Evolutionary conservation across 2,888 invertebrate genomes (phyloP).

Genomic region (Agrochola litura): DNA sequence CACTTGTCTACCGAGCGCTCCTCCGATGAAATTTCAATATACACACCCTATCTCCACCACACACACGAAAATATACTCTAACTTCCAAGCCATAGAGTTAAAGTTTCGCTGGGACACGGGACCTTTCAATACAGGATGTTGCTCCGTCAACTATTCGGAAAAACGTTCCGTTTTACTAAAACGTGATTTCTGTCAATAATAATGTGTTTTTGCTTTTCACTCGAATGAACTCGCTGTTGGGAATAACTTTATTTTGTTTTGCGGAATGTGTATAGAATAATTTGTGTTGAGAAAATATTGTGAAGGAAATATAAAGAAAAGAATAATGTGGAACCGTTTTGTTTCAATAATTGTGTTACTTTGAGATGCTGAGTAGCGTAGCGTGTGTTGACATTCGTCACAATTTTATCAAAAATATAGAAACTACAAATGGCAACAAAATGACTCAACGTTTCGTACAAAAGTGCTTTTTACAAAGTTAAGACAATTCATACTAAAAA

Average conservation of each 20-base stretch:
- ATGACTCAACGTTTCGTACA: not conserved
- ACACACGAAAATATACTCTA: constrained; percentile 56
- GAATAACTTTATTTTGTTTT: constrained; percentile 53
- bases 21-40: constrained; percentile 79
- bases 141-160: constrained; percentile 69
- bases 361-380: constrained; percentile 1
- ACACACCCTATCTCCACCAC: constrained; percentile 42
- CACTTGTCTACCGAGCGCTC: constrained; percentile 73
- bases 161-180: constrained; percentile 55
- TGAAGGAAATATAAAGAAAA: not conserved
- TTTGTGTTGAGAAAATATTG: constrained; percentile 37
- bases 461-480: not conserved
- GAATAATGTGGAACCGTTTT: constrained; percentile 3
- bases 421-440: not conserved
- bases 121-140: constrained; percentile 60
- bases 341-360: not conserved
- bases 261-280: constrained; percentile 41
- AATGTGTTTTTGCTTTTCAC: constrained; percentile 58
- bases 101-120: not conserved
- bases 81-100: constrained; percentile 12
- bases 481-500: not conserved
- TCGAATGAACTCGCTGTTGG: constrained; percentile 43
- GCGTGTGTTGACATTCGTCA: not conserved
- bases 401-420: not conserved
- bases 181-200: constrained; percentile 67